phyloP scores from a whole-genome alignment of 35 echinoderm and acorn worm genomes.

The Apostichopus californicus region DNA sequence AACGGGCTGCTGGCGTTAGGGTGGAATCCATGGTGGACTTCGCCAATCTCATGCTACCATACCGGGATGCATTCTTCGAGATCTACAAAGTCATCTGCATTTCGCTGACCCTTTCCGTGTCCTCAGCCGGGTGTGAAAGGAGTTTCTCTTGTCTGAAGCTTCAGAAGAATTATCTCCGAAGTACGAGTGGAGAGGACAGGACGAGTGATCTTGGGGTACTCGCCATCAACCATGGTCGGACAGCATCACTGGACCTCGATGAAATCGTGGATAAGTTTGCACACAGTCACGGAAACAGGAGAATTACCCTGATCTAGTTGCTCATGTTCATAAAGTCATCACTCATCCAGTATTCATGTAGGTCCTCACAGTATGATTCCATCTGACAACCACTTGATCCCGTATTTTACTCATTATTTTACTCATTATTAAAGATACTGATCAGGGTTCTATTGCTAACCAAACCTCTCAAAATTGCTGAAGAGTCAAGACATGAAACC shows the following conservation, averaged over 20 bases:
- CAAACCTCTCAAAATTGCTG: too few relatives aligned
- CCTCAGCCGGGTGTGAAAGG: conserved; percentile 36
- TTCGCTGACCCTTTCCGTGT: conserved; percentile 14
- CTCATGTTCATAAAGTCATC: too few relatives aligned
- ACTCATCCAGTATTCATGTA: too few relatives aligned
- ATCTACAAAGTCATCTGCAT: conserved; percentile 9
- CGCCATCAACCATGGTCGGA: conserved; percentile 6
- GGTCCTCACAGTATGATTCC: too few relatives aligned
- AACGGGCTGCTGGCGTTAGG: not conserved
- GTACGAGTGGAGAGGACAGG: not conserved
- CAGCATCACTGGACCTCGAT: not conserved
- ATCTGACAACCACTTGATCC: too few relatives aligned
- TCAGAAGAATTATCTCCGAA: conserved; percentile 9
- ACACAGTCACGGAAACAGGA: conserved; percentile 17
- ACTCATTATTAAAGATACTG: too few relatives aligned
- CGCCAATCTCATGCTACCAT: not conserved
- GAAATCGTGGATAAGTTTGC: conserved; percentile 2
- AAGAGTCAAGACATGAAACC: too few relatives aligned
- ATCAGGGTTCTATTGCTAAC: too few relatives aligned
- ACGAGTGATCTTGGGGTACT: conserved; percentile 12
- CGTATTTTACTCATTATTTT: too few relatives aligned
- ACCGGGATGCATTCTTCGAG: not conserved
- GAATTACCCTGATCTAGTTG: not conserved
- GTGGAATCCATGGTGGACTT: not conserved
- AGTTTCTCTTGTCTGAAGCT: conserved; percentile 10